A percentile compares a stretch with the other conserved stretches of the same genome.
phyloP scores from a whole-genome alignment of 2,797 vertebrate species.

The Stomatorhinus walkeri region DNA sequence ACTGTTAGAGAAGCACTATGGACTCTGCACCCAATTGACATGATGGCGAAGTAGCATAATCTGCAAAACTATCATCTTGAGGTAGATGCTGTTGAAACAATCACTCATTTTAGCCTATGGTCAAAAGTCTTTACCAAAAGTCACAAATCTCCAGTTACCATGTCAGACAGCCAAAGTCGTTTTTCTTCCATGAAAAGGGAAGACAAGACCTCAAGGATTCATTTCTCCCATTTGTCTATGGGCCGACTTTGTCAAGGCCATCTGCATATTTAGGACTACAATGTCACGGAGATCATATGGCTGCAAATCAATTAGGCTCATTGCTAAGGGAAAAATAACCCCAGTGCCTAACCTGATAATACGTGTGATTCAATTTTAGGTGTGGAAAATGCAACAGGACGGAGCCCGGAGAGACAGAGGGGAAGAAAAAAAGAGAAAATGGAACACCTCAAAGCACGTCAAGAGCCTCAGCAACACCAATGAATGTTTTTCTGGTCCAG shows the following conservation, averaged over 20 bases:
- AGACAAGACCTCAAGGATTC: not conserved
- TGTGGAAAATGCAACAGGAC: slow-evolving; percentile 21
- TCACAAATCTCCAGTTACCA: not conserved
- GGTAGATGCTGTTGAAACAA: not conserved
- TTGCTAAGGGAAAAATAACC: slow-evolving; percentile 10
- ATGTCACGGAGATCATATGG: not conserved
- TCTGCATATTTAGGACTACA: not conserved
- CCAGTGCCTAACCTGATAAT: slow-evolving; percentile 26
- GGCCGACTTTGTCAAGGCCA: not conserved
- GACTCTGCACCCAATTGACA: not conserved
- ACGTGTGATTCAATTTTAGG: slow-evolving; percentile 31
- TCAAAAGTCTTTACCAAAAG: not conserved
- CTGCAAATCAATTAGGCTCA: slow-evolving; percentile 34
- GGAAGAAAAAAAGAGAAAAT: not conserved
- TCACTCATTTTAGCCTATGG: not conserved
- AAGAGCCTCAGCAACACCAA: not conserved
- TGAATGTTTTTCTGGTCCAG: not conserved
- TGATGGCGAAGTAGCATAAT: not conserved
- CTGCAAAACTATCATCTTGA: not conserved
- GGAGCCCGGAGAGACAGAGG: not conserved
- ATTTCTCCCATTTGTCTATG: not conserved
- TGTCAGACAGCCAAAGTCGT: not conserved
- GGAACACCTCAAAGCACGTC: not conserved
- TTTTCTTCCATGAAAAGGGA: not conserved
- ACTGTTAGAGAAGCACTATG: not conserved